Evolutionary conservation across 2,113 vertebrate species (phyloP).

Genomic region (Gorsachius goisagi): DNA sequence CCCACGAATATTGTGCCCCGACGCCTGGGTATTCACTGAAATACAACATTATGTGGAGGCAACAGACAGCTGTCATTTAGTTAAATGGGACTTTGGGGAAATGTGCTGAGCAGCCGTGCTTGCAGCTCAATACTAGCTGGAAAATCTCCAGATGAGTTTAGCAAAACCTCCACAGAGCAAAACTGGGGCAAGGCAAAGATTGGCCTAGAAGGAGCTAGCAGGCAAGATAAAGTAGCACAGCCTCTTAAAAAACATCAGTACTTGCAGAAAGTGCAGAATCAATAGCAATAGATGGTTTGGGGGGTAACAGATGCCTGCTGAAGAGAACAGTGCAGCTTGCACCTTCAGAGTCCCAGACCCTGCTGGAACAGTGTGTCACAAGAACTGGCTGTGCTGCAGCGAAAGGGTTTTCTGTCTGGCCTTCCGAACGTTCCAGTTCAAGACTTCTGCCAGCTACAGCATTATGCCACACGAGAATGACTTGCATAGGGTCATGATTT

Average conservation of each 20-base stretch:
- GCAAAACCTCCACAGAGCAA: not conserved
- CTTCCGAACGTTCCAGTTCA: not conserved
- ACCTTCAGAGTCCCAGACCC: not conserved
- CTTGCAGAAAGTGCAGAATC: not conserved
- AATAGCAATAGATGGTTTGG: not conserved
- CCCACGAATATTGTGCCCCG: fast-evolving
- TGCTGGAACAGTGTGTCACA: not conserved
- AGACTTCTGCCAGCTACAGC: not conserved
- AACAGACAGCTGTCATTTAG: not conserved
- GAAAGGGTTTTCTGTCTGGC: not conserved
- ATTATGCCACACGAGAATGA: not conserved
- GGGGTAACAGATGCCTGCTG: not conserved
- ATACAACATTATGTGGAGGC: fast-evolving
- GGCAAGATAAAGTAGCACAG: not conserved
- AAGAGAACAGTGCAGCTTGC: not conserved
- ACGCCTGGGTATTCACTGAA: not conserved
- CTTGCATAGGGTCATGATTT: not conserved
- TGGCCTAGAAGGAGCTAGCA: not conserved
- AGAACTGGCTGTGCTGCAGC: not conserved
- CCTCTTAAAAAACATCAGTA: not conserved
- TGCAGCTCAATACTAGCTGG: not conserved
- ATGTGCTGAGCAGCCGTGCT: not conserved
- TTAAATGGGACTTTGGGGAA: not conserved
- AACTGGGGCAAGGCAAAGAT: not conserved
- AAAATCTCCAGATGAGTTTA: not conserved